phyloP scores from a whole-genome alignment of 1,140 invertebrate species.

The Sweltsa coloradensis region DNA sequence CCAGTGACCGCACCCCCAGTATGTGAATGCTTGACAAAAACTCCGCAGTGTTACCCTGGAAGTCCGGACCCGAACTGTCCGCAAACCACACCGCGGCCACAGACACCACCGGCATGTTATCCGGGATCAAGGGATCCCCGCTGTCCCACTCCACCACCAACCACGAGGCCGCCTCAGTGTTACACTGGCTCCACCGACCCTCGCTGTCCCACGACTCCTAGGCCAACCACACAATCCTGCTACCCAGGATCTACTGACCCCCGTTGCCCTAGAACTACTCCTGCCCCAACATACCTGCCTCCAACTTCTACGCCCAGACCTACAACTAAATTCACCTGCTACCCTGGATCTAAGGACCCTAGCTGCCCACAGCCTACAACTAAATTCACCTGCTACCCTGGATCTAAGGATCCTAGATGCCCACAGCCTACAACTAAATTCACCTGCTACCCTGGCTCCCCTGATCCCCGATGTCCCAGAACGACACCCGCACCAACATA shows the following conservation, averaged over 20 bases:
- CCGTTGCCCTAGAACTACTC: constrained; percentile 20
- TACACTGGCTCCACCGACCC: constrained; percentile 26
- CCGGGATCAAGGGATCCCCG: constrained; percentile 24
- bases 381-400: constrained; percentile 25
- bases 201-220: constrained; percentile 22
- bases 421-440: constrained; percentile 5
- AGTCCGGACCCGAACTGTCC: constrained; percentile 29
- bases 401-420: constrained; percentile 27
- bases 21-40: too few relatives aligned
- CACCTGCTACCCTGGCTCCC: constrained; percentile 21
- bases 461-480: constrained; percentile 17
- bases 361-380: constrained; percentile 9
- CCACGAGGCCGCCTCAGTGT: constrained; percentile 12
- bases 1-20: constrained; percentile 15
- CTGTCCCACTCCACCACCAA: constrained; percentile 15
- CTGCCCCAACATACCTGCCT: too few relatives aligned
- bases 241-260: constrained; percentile 30
- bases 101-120: constrained; percentile 19
- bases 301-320: constrained; percentile 2
- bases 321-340: too few relatives aligned
- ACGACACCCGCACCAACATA: constrained; percentile 1
- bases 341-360: constrained; percentile 12
- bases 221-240: constrained; percentile 20
- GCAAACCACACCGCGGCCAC: constrained; percentile 15
- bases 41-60: constrained; percentile 23